phyloP scores from a whole-genome alignment of 2,113 vertebrate genomes.

The Tyto alba region DNA sequence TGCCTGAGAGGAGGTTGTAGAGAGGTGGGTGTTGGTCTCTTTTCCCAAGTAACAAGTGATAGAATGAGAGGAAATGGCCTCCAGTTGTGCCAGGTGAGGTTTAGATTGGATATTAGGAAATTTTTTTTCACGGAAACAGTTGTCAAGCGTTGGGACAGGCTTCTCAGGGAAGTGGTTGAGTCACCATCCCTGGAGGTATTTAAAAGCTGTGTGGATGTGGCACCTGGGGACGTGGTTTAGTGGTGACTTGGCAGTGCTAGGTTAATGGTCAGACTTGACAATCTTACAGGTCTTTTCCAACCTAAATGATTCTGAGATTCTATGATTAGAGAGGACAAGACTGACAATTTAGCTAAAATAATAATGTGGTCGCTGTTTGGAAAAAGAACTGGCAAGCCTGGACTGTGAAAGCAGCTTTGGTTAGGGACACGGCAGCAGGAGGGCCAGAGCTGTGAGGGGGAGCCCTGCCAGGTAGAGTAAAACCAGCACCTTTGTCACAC shows the following conservation, averaged over 20 bases:
- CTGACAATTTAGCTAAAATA: background rate
- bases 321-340: background rate
- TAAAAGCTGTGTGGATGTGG: background rate
- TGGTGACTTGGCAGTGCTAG: background rate
- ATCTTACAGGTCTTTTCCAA: background rate
- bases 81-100: no score
- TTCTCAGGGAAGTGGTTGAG: background rate
- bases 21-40: no score
- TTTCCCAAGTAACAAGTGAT: no score
- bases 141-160: no score
- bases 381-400: background rate
- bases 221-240: background rate
- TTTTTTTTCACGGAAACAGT: no score
- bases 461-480: background rate
- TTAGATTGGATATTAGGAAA: no score
- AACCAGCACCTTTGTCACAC: accelerated
- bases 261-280: background rate
- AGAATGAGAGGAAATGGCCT: no score
- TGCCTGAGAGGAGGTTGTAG: no score
- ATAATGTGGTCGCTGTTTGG: background rate
- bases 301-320: background rate
- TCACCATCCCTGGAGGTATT: background rate
- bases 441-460: background rate
- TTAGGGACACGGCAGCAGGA: background rate
- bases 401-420: background rate